A percentile compares a stretch with the other conserved stretches of the same genome.
Evolutionary conservation across 2,888 invertebrate genomes (phyloP).

Genomic region (Hydrotaea cyrtoneurina): DNA sequence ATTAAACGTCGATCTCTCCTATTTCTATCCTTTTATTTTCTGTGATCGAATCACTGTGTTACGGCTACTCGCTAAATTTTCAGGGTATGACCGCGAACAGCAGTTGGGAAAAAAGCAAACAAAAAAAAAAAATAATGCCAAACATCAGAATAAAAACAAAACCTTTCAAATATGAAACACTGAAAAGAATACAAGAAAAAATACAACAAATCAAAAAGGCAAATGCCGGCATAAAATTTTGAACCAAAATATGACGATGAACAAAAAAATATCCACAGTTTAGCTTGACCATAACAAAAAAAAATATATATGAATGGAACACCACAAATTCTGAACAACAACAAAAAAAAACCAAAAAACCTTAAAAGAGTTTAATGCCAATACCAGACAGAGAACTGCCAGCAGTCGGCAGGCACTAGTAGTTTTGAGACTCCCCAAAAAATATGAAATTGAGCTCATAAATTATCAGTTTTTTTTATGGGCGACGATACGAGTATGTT

Average conservation of each 20-base stretch:
- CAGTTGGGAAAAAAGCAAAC: too few relatives aligned
- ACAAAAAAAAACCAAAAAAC: not conserved
- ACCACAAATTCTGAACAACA: not conserved
- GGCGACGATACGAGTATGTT: not conserved
- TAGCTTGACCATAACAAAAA: conserved; percentile 29
- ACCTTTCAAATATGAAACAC: conserved; percentile 25
- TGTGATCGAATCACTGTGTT: too few relatives aligned
- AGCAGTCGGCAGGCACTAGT: conserved; percentile 33
- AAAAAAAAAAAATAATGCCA: too few relatives aligned
- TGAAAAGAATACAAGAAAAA: conserved; percentile 5
- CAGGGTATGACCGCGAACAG: not conserved
- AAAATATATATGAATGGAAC: conserved; percentile 38
- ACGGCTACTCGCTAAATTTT: not conserved
- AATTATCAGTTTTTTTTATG: conserved; percentile 58
- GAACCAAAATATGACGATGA: not conserved
- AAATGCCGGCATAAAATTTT: conserved; percentile 59
- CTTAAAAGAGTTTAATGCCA: conserved; percentile 56
- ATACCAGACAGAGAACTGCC: conserved; percentile 52
- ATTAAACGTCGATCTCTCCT: too few relatives aligned
- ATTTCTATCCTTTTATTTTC: too few relatives aligned
- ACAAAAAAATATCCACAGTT: conserved; percentile 21
- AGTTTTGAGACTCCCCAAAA: conserved; percentile 61
- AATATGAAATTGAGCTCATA: conserved; percentile 67
- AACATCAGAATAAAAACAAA: not conserved
- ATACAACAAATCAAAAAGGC: conserved; percentile 60